Evolutionary conservation across 1,140 invertebrate species (phyloP), one percentile per base, ranked within the genome.

Genomic region (Trigoniulus corallinus): DNA sequence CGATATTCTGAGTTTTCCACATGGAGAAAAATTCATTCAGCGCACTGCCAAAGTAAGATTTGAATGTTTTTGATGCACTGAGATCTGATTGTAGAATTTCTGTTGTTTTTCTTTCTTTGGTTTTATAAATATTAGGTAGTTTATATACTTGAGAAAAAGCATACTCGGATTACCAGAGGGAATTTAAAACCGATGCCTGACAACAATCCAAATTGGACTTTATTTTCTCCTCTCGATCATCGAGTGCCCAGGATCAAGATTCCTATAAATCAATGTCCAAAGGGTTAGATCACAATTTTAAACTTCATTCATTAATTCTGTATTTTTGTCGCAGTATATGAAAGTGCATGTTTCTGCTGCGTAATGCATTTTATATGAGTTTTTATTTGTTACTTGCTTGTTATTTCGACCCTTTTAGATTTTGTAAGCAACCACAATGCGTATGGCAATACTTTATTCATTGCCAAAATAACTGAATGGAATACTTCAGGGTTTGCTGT

Each of bases 161-260:
- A 88, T 67, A 69, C 73, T 23, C 69, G 83, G 52, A 72, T 65
- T 47, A 73, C 75, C 47, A 72, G 82, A 50, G 86, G 86, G 2
- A 65, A 59, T 48, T 60, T 89, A 48, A 77, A 76, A 61, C 61
- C 72, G 21, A 70, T 77, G 64, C 57, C 61, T 18, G 74, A 78
- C 56, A 72, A 71, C 54, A 75, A 75, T 56, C 65, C 69, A 45
- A 66, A 66, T 3, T 64, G 58, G 54, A 75, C 75, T 2, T 58
- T 79, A 12, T 83, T 89, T 61, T 64, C 73, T 41, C 83, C 86
- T 0, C 71, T 74, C 49, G 86, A 92, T 67, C 67, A 69, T 53
- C 70, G 81, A 53, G 59, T 88, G 24, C 86, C 86, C 10, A 63
- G 76, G 18, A 68, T 88, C 47, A 70, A 73, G 58, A 76, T 91